These are phyloP conservation scores for Istiophorus platypterus DNA, from an alignment of 2,113 vertebrate genomes.

Conservation along the genomic window DNA sequence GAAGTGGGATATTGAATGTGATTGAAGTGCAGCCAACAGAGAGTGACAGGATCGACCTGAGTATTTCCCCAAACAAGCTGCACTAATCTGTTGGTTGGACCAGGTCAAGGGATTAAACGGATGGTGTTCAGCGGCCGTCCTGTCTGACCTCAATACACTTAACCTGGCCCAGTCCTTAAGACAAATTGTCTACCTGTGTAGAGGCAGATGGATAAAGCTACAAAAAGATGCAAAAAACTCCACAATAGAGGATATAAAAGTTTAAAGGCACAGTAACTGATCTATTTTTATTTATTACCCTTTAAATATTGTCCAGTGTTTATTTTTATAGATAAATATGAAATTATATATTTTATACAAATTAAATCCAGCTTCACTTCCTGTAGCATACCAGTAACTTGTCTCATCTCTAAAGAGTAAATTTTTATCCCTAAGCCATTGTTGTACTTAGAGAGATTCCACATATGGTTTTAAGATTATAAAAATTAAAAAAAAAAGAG, in stretches of 20 bases:
- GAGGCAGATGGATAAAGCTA: background rate
- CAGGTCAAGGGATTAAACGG: slow-evolving; percentile 73
- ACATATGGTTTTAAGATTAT: background rate
- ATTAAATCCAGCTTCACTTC: background rate
- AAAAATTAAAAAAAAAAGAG: slow-evolving; percentile 1
- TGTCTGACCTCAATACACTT: slow-evolving; percentile 71
- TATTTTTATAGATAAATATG: background rate
- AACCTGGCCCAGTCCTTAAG: slow-evolving; percentile 51
- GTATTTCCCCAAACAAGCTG: slow-evolving; percentile 61
- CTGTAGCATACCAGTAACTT: background rate
- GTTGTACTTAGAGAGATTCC: background rate
- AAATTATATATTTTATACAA: background rate
- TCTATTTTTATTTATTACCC: background rate
- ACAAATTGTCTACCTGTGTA: slow-evolving; percentile 56
- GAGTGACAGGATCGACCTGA: slow-evolving; percentile 64
- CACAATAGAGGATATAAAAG: background rate
- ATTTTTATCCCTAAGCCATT: background rate
- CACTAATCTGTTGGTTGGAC: slow-evolving; percentile 72
- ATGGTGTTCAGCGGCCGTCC: slow-evolving; percentile 53
- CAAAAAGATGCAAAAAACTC: background rate
- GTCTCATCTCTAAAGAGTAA: background rate
- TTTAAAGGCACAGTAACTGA: background rate
- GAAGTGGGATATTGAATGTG: slow-evolving; percentile 65
- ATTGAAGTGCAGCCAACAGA: slow-evolving; percentile 73
- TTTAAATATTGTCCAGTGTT: background rate